Base-by-base conservation (phyloP, 2,797 vertebrate species). In the Esox lucius region DNA sequence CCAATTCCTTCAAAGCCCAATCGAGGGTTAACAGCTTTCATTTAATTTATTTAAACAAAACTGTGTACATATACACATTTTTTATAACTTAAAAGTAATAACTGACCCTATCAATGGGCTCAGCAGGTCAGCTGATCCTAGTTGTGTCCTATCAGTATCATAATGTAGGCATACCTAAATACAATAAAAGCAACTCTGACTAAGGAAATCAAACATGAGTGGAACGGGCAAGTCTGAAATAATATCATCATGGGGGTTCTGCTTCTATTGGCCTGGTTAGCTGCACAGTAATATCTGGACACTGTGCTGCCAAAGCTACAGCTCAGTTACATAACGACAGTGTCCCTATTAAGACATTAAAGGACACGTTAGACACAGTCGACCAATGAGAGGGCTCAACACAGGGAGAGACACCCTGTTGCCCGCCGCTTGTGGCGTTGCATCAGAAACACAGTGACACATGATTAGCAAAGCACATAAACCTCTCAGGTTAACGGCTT, bases 401-500 rank as follows among this genome's bases (percentile, higher is more conserved):
- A 73, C 77, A 81, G 49, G 49, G 49, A 53, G 84, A 48, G 77
- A 81, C 78, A 31, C 72, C 79, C 67, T 74, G 76, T 74, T 80
- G 82, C 80, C 86, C 85, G 74, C 81, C 76, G n/a, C 71, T 85
- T 68, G 72, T 77, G 87, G 84, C 85, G 80, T 84, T 78, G 77
- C 88, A 3, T 33, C 70, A 72, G 17, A 61, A 17, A 72, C n/a
- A 24, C 33, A 16, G 19, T 19, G 11, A 39, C 53, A 39, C 53
- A 24, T 26, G 24, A 22, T 46, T 15, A 16, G 15, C 28, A 26
- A 35, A 77, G 74, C 81, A 75, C 80, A 81, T 83, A 84, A 91
- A 84, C 84, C 84, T 84, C 89, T 90, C 88, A n/a, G 86, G 86
- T 87, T 86, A 90, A 90, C 85, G 82, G 86, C 86, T 88, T 86